These are phyloP conservation scores for Limnephilus lunatus DNA, from an alignment of 2,888 invertebrate species.

Conservation along the genomic window DNA sequence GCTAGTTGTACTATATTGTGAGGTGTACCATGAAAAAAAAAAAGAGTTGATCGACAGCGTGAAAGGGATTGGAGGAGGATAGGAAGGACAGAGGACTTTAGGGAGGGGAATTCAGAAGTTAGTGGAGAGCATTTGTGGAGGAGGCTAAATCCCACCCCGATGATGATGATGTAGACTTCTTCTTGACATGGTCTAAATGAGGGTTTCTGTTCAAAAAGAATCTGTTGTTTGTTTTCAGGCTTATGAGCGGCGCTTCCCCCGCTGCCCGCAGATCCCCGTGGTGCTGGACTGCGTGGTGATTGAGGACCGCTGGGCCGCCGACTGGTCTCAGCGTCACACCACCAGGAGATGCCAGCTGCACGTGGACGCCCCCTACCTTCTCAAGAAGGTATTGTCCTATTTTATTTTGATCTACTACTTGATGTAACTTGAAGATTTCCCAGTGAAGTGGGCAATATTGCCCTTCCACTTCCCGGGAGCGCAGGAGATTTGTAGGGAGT, in stretches of 20 bases:
- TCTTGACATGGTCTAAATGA: not conserved
- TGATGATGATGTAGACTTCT: not conserved
- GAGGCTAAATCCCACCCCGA: too few species aligned
- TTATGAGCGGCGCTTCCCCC: constrained; percentile 95
- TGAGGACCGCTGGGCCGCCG: constrained; percentile 86
- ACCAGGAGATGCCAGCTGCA: constrained; percentile 92
- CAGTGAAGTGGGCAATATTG: not conserved
- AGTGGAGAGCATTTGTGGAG: too few species aligned
- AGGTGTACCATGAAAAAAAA: not conserved
- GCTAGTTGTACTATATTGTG: too few species aligned
- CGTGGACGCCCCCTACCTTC: constrained; percentile 94
- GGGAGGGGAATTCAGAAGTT: too few species aligned
- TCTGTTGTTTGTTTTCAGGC: constrained; percentile 79
- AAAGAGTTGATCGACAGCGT: not conserved
- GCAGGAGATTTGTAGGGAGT: not conserved
- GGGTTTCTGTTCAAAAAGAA: not conserved
- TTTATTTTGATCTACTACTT: not conserved
- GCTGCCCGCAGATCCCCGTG: constrained; percentile 95
- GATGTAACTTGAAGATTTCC: not conserved
- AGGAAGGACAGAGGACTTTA: too few species aligned
- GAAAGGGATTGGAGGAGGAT: too few species aligned
- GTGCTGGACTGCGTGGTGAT: constrained; percentile 91
- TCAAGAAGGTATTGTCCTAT: constrained; percentile 88
- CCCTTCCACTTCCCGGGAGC: not conserved
- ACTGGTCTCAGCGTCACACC: constrained; percentile 87